Evolutionary conservation across 1,140 invertebrate species (phyloP), one percentile per base, ranked within the genome.

Genomic region (Meloidogyne chitwoodi): DNA sequence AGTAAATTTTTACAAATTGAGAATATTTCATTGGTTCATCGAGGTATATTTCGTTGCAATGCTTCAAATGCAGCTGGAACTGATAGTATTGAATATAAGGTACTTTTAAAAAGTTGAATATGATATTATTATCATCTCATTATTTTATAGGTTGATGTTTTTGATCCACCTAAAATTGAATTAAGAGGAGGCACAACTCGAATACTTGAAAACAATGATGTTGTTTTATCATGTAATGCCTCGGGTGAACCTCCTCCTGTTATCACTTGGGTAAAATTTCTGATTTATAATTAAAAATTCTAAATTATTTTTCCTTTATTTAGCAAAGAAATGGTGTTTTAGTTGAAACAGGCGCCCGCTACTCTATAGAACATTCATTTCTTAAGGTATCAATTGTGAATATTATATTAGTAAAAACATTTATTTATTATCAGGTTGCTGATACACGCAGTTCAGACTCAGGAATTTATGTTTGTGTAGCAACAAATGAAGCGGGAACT

Each of bases 391-490:
- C n/a, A 5, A 22, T 5, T 31, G 1, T n/a, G 19, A 67, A 31
- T 24, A 22, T 22, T n/a, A n/a, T n/a, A n/a, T n/a, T 19, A 26
- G 27, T 24, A 6, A 78, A 24, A 69, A 79, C 61, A 38, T 38
- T 38, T 56, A 56, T 56, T 56, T n/a, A n/a, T 11, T 12, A 41
- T 41, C 6, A 56, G 48, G 73, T 83, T 31, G 79, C 86, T 48
- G 85, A 87, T 62, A 80, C 84, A 2, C 75, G 81, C 24, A 80
- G 76, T 48, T 75, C 84, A 16, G 87, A 88, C 63, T 83, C 82
- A 14, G 86, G 86, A 64, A 84, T 86, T 41, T 87, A 87, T 72
- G 77, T 84, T n/a, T 87, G 87, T 62, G 75, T 77, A 19, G 82
- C 82, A 26, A 81, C 79, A 0, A 85, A 83, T 56, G 84, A 85